Percentiles rank a stretch among this genome's conserved stretches.
These are phyloP conservation scores for Drosophila incognita DNA, from an alignment of 2,888 invertebrate genomes.

Conservation along the genomic window DNA sequence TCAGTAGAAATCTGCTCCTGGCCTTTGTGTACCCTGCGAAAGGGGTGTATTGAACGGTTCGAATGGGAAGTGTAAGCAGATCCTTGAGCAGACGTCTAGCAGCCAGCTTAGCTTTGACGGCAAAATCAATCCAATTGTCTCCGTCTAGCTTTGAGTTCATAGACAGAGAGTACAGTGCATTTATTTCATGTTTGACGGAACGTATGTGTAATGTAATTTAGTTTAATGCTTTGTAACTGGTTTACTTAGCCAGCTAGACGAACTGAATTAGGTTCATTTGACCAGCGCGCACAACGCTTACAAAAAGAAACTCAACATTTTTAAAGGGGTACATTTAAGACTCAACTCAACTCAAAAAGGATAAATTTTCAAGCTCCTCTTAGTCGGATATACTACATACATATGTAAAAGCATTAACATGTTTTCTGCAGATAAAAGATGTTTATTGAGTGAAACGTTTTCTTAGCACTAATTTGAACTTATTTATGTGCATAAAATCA, in stretches of 20 bases:
- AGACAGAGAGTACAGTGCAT: conserved; percentile 16
- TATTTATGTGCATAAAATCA: not conserved
- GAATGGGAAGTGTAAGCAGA: not conserved
- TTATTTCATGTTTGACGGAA: conserved; percentile 27
- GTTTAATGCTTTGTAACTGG: not conserved
- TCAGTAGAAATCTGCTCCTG: conserved; percentile 19
- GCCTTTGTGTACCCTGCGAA: not conserved
- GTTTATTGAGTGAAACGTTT: not conserved
- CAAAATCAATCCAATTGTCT: conserved; percentile 59
- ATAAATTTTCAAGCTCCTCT: not conserved
- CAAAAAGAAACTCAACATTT: not conserved
- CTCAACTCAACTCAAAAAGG: not conserved
- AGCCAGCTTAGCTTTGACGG: conserved; percentile 34
- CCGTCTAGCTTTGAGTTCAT: conserved; percentile 27
- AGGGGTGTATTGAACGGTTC: not conserved
- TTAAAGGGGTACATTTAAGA: not conserved
- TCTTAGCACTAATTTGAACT: not conserved
- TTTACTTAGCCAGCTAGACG: not conserved
- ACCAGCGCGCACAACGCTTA: not conserved
- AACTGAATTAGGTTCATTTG: not conserved
- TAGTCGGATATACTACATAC: not conserved
- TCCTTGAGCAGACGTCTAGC: conserved; percentile 21
- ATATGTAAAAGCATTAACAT: not conserved
- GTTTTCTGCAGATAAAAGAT: not conserved
- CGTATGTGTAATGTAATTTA: conserved; percentile 50